Percentiles rank a stretch among this genome's conserved stretches.
phyloP scores from a whole-genome alignment of 1,140 invertebrate genomes.

The Dendroctonus valens region DNA sequence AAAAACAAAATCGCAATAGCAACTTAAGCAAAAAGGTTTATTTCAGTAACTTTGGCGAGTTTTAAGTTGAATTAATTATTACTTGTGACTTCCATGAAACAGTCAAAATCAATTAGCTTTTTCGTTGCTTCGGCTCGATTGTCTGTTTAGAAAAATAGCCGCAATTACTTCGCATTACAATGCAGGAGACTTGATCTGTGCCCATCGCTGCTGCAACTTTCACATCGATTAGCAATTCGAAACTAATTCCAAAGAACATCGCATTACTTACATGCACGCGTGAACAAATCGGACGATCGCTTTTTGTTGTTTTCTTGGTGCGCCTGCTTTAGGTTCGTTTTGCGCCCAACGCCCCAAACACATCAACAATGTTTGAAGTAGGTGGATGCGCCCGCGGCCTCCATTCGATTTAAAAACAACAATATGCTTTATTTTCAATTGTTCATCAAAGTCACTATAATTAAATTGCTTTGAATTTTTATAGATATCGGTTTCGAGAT shows the following conservation, averaged over 20 bases:
- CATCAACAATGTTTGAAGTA: constrained; percentile 45
- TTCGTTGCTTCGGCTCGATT: too few species aligned
- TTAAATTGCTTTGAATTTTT: constrained; percentile 22
- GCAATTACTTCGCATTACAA: constrained; percentile 5
- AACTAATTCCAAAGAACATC: constrained; percentile 39
- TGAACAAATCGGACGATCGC: constrained; percentile 43
- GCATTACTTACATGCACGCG: constrained; percentile 44
- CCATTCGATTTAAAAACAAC: constrained; percentile 31
- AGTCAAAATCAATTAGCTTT: too few species aligned
- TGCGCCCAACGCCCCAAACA: constrained; percentile 34
- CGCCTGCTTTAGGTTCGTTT: constrained; percentile 36
- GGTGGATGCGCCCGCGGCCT: constrained; percentile 37
- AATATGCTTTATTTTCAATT: constrained; percentile 40
- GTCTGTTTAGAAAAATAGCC: too few species aligned
- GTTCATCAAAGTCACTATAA: constrained; percentile 38
- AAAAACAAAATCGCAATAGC: too few species aligned
- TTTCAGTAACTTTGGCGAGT: too few species aligned
- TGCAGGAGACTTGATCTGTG: constrained; percentile 5
- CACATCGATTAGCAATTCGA: constrained; percentile 41
- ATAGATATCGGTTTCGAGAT: background rate
- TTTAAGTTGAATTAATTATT: too few species aligned
- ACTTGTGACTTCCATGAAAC: too few species aligned
- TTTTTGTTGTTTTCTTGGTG: constrained; percentile 36
- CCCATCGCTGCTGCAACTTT: constrained; percentile 29
- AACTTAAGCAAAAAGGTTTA: too few species aligned